Percentiles rank a stretch among this genome's conserved stretches.
phyloP scores from a whole-genome alignment of 2,888 invertebrate genomes.

The Nymphalis urticae region DNA sequence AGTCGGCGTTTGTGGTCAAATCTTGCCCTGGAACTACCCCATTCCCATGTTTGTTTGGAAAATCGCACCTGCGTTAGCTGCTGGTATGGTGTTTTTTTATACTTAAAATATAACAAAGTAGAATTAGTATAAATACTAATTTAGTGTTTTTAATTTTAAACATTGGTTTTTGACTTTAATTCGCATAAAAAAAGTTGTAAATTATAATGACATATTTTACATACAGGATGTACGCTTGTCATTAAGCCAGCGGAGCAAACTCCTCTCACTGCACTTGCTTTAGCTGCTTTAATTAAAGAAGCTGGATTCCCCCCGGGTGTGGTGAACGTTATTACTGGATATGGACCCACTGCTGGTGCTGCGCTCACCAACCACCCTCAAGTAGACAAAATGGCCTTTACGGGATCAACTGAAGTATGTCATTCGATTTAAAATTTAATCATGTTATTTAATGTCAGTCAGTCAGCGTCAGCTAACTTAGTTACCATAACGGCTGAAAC shows the following conservation, averaged over 20 bases:
- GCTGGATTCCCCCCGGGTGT: conserved; percentile 97
- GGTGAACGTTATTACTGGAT: conserved; percentile 94
- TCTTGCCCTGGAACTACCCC: conserved; percentile 97
- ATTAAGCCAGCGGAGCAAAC: conserved; percentile 98
- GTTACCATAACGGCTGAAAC: no score
- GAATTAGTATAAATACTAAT: no score
- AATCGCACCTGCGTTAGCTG: conserved; percentile 89
- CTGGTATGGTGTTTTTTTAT: conserved; percentile 65
- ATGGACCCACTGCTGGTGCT: conserved; percentile 89
- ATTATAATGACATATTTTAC: background rate
- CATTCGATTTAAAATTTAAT: no score
- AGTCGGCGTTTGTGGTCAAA: conserved; percentile 93
- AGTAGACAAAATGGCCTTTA: conserved; percentile 94
- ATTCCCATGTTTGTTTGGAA: conserved; percentile 97
- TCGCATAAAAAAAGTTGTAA: background rate
- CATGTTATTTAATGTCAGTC: no score
- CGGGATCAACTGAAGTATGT: conserved; percentile 72
- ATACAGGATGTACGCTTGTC: conserved; percentile 88
- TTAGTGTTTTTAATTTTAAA: no score
- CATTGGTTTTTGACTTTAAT: no score
- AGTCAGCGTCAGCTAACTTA: no score
- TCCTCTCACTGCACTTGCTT: conserved; percentile 92
- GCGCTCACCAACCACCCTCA: conserved; percentile 87
- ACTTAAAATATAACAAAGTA: background rate
- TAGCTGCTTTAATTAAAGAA: conserved; percentile 92